phyloP scores from a whole-genome alignment of 2,888 invertebrate species.

The Psylliodes chrysocephalus region DNA sequence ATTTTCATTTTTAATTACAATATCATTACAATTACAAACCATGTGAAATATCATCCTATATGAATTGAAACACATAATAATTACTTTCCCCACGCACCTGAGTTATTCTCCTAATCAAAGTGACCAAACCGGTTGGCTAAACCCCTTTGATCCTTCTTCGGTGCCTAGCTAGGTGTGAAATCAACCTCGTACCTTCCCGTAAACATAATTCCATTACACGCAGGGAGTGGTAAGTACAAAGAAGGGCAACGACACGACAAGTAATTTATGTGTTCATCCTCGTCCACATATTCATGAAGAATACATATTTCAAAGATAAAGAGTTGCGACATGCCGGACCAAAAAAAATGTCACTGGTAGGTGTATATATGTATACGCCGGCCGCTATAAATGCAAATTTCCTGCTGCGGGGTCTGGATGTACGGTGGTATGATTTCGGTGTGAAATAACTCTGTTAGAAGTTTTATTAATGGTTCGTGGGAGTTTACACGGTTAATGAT shows the following conservation, averaged over 20 bases:
- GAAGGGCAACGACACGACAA: not conserved
- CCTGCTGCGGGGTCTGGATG: not conserved
- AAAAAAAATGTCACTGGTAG: conserved; percentile 3
- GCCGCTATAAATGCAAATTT: conserved; percentile 14
- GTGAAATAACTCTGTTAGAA: not conserved
- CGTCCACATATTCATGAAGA: conserved; percentile 13
- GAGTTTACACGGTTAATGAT: not conserved
- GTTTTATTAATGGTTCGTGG: not conserved
- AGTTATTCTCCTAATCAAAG: no score
- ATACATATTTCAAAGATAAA: conserved; percentile 18
- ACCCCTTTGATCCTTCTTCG: not conserved
- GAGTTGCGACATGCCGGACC: conserved; percentile 3
- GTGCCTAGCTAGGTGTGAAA: not conserved
- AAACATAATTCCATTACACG: not conserved
- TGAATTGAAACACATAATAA: no score
- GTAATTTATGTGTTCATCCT: conserved; percentile 9
- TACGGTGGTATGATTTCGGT: not conserved
- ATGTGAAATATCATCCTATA: no score
- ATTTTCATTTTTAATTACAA: no score
- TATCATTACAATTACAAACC: no score
- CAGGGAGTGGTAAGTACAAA: not conserved
- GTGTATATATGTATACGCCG: no score
- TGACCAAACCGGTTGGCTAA: no score
- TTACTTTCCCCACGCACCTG: no score
- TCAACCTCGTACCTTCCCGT: not conserved